These are phyloP conservation scores for Meriones psammophilus DNA, from an alignment of 2,797 vertebrate species.

Conservation along the genomic window DNA sequence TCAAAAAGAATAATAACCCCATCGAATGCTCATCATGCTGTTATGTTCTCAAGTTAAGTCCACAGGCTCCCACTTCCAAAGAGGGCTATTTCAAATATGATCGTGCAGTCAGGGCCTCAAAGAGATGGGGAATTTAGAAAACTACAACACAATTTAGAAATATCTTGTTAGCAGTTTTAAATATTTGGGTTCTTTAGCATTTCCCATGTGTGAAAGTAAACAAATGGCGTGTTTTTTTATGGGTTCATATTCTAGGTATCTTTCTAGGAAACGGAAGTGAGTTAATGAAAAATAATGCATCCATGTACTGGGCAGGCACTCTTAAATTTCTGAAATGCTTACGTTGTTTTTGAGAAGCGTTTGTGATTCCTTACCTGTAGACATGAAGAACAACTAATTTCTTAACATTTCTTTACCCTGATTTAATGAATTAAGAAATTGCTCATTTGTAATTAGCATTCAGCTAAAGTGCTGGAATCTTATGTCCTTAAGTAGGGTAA, in stretches of 20 bases:
- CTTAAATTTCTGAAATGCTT: constrained; percentile 49
- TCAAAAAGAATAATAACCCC: background rate
- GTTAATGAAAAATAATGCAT: constrained; percentile 31
- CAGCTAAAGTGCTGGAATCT: background rate
- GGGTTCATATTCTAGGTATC: background rate
- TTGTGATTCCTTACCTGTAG: background rate
- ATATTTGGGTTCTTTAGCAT: constrained; percentile 11
- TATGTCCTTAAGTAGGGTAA: constrained; percentile 69
- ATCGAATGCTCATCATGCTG: accelerated
- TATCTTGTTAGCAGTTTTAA: background rate
- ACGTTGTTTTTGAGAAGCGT: constrained; percentile 25
- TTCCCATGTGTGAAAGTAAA: background rate
- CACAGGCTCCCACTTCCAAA: background rate
- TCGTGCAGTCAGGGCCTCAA: background rate
- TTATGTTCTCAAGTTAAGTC: background rate
- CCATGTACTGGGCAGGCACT: background rate
- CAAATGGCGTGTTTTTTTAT: background rate
- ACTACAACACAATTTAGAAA: background rate
- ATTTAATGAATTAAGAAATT: constrained; percentile 68
- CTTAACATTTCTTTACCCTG: constrained; percentile 28
- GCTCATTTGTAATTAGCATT: constrained; percentile 67
- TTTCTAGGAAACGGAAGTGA: constrained; percentile 41
- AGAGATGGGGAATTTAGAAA: background rate
- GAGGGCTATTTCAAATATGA: background rate
- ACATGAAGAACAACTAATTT: constrained; percentile 24